These are phyloP conservation scores for Synanthedon andrenaeformis DNA, from an alignment of 2,888 invertebrate species.

Conservation along the genomic window DNA sequence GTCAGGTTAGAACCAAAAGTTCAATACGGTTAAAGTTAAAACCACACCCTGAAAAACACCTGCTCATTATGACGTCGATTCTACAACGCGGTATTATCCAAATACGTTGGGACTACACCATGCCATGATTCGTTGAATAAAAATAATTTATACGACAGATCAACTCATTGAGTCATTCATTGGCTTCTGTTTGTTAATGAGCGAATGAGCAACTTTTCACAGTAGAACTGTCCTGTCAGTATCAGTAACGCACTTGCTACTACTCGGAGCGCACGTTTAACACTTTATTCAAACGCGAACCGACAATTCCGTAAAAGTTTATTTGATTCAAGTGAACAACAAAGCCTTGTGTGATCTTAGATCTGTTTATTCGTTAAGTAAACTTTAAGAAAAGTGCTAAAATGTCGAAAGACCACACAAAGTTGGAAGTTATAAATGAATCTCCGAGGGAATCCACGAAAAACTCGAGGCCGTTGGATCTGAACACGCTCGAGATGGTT, in stretches of 20 bases:
- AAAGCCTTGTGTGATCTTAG: background rate
- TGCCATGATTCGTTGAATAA: background rate
- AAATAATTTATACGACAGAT: conserved; percentile 14
- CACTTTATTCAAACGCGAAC: background rate
- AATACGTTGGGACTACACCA: no score
- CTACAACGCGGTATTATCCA: no score
- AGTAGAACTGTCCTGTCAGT: no score
- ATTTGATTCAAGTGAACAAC: no score
- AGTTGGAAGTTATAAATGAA: conserved; percentile 23
- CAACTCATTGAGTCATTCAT: conserved; percentile 21
- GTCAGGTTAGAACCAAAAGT: no score
- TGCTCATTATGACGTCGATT: no score
- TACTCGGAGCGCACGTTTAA: background rate
- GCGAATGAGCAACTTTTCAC: background rate
- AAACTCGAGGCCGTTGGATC: conserved; percentile 18
- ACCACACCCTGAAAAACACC: no score
- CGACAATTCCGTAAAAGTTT: no score
- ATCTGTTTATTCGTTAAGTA: background rate
- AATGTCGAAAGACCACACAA: conserved; percentile 16
- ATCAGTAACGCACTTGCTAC: background rate
- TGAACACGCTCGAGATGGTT: conserved; percentile 37
- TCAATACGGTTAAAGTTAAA: no score
- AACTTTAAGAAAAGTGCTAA: background rate
- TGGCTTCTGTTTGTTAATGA: conserved; percentile 3
- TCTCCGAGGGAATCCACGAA: conserved; percentile 15